A percentile compares a stretch with the other conserved stretches of the same genome.
Evolutionary conservation across 1,140 invertebrate species (phyloP).

Genomic region (Ephestia elutella): DNA sequence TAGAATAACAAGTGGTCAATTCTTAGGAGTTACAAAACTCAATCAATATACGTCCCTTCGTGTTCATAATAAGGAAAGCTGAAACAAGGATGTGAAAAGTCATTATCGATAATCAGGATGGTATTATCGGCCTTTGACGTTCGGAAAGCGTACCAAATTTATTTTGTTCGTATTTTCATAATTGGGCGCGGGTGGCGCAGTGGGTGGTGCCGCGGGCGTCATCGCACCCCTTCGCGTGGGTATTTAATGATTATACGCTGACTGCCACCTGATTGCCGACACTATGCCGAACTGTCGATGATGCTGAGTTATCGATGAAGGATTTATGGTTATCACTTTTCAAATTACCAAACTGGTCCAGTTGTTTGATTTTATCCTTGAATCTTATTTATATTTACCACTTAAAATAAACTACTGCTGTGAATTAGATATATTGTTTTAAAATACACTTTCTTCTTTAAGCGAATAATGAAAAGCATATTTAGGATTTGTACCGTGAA

Average conservation of each 20-base stretch:
- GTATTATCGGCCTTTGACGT: slow-evolving; percentile 39
- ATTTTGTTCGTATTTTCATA: slow-evolving; percentile 74
- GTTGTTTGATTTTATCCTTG: neutral
- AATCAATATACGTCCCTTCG: slow-evolving; percentile 14
- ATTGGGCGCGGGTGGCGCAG: slow-evolving; percentile 50
- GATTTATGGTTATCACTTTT: slow-evolving; percentile 4
- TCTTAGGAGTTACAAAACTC: slow-evolving; percentile 1
- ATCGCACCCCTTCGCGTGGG: slow-evolving; percentile 61
- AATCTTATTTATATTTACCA: too few relatives aligned
- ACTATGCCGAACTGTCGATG: slow-evolving; percentile 45
- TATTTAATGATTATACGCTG: slow-evolving; percentile 74
- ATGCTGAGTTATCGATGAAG: slow-evolving; percentile 47
- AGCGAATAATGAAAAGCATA: too few relatives aligned
- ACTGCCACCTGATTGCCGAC: slow-evolving; percentile 71
- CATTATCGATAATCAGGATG: slow-evolving; percentile 47
- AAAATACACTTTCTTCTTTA: too few relatives aligned
- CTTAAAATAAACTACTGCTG: too few relatives aligned
- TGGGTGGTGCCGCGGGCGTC: slow-evolving; percentile 61
- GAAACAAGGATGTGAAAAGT: slow-evolving; percentile 43
- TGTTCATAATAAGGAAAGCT: slow-evolving; percentile 19
- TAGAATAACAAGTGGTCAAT: neutral
- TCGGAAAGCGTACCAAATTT: slow-evolving; percentile 52
- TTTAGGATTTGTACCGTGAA: too few relatives aligned
- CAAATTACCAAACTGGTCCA: neutral
- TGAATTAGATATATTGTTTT: too few relatives aligned